A percentile compares a stretch with the other conserved stretches of the same genome.
Conservation (phyloP, 1,140 invertebrate species). For the Ceratosolen fusciceps region DNA sequence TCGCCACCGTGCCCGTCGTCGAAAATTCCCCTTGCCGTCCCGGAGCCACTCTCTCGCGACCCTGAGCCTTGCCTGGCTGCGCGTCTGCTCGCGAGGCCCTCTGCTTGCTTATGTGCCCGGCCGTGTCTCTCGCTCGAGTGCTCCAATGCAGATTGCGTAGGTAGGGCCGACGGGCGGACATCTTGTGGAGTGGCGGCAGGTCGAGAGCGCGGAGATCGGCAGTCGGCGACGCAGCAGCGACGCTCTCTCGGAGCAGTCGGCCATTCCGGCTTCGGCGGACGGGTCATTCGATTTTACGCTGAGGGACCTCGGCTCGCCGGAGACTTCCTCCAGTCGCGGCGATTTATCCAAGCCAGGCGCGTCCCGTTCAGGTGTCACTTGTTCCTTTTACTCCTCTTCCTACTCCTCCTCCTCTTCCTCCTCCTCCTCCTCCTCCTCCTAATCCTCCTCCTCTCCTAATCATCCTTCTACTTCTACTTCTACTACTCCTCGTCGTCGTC, state of each 20-base stretch:
- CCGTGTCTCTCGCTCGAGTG: background rate
- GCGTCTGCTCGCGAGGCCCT: background rate
- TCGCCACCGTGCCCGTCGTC: too few species aligned
- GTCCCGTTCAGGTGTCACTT: background rate
- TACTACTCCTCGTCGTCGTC: too few species aligned
- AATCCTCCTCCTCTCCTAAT: too few species aligned
- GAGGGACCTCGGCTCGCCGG: background rate
- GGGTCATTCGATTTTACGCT: too few species aligned
- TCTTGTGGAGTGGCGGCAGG: slow-evolving; percentile 3
- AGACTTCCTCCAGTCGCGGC: background rate
- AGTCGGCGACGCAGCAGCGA: slow-evolving; percentile 7
- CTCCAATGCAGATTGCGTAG: slow-evolving; percentile 24
- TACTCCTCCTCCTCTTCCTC: background rate
- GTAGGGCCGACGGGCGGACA: slow-evolving; percentile 29
- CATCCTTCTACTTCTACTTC: too few species aligned
- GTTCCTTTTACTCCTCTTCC: too few species aligned
- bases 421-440: background rate
- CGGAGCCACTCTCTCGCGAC: too few species aligned
- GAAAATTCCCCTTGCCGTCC: too few species aligned
- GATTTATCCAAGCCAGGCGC: background rate
- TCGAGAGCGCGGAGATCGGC: slow-evolving; percentile 5
- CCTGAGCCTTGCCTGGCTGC: background rate
- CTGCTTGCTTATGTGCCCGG: background rate
- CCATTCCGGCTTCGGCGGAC: background rate
- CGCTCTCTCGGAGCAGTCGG: slow-evolving; percentile 20